These are phyloP conservation scores for Lagopus muta DNA, from an alignment of 2,113 vertebrate species.

Conservation along the genomic window DNA sequence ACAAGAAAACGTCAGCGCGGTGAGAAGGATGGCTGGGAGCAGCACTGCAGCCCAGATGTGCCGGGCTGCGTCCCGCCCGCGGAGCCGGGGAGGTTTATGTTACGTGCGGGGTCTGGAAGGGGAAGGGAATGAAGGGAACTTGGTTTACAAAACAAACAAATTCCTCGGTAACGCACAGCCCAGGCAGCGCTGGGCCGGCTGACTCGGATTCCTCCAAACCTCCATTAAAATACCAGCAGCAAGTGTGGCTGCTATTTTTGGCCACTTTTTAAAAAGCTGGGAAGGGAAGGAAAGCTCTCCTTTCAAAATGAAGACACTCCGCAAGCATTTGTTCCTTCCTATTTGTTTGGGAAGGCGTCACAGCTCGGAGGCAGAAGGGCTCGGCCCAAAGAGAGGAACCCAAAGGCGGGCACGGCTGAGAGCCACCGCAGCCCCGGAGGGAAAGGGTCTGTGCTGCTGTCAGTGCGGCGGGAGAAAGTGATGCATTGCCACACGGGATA, in stretches of 20 bases:
- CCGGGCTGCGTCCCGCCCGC: neutral
- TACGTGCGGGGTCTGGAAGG: constrained; percentile 32
- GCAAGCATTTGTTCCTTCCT: neutral
- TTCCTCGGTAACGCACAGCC: constrained; percentile 76
- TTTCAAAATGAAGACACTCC: constrained; percentile 17
- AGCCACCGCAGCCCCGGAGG: neutral
- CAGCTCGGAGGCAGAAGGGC: neutral
- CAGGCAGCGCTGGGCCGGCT: constrained; percentile 71
- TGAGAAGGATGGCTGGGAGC: neutral
- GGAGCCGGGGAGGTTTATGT: constrained; percentile 47
- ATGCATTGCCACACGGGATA: neutral
- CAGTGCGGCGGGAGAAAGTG: neutral
- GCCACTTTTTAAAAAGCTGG: constrained; percentile 46
- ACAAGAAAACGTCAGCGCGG: neutral
- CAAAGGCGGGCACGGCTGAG: neutral
- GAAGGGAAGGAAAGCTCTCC: constrained; percentile 9
- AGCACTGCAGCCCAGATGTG: constrained; percentile 9
- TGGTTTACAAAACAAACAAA: constrained; percentile 83
- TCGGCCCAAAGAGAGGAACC: neutral
- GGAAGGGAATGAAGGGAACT: constrained; percentile 53
- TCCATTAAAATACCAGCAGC: constrained; percentile 84
- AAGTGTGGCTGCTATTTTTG: constrained; percentile 67
- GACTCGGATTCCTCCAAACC: constrained; percentile 77
- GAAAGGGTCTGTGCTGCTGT: neutral
- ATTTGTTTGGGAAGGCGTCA: neutral